Evolutionary conservation across 2,888 invertebrate species (phyloP).

Genomic region (Muschampia plurimacula): DNA sequence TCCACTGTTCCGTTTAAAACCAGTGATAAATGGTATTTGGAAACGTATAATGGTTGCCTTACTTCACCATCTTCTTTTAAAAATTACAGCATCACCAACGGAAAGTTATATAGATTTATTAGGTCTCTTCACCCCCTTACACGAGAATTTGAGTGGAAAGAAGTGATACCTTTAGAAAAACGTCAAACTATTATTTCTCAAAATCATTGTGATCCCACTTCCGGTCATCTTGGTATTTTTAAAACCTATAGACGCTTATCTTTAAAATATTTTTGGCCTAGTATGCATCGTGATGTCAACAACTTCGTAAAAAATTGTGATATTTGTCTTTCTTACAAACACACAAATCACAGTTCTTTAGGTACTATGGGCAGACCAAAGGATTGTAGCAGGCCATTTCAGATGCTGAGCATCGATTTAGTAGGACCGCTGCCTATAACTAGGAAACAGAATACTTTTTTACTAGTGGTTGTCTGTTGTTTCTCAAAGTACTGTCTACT

Average conservation of each 20-base stretch:
- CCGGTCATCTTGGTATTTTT: conserved; percentile 43
- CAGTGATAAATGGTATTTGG: conserved; percentile 44
- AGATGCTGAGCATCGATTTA: not conserved
- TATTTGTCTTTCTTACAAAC: conserved; percentile 35
- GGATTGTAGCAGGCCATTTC: not conserved
- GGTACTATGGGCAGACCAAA: not conserved
- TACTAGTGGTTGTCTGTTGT: not conserved
- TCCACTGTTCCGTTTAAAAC: conserved; percentile 2
- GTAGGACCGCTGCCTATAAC: not conserved
- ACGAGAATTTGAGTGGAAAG: conserved; percentile 46
- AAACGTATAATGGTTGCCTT: conserved; percentile 41
- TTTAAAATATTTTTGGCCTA: conserved; percentile 38
- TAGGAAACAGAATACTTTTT: not conserved
- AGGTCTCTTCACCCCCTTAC: conserved; percentile 42
- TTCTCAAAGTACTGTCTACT: conserved; percentile 7
- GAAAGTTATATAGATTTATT: conserved; percentile 34
- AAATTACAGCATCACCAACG: conserved; percentile 34
- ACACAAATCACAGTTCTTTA: not conserved
- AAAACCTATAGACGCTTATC: conserved; percentile 46
- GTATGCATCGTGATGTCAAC: conserved; percentile 34
- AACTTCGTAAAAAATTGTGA: conserved; percentile 27
- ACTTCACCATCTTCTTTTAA: conserved; percentile 28
- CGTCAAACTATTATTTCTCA: conserved; percentile 34
- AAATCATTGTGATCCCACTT: conserved; percentile 6
- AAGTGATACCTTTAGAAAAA: conserved; percentile 43